A percentile compares a stretch with the other conserved stretches of the same genome.
Conservation (phyloP, 35 echinoderm and acorn worm genomes). For the Heliocidaris erythrogramma region DNA sequence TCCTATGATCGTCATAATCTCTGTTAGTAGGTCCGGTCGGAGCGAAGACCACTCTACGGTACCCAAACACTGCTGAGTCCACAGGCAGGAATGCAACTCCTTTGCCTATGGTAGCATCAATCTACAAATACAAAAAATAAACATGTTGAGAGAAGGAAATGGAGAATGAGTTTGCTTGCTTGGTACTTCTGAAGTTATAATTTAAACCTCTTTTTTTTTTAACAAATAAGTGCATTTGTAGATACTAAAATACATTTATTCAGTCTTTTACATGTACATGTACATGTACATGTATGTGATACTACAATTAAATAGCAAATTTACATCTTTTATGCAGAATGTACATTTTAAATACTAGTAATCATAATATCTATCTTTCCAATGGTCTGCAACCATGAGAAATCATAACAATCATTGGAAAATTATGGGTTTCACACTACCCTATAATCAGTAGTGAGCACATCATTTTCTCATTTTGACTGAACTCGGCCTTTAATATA, state of each 20-base stretch:
- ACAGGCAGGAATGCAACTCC: slow-evolving; percentile 26
- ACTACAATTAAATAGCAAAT: background rate
- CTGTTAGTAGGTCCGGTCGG: slow-evolving; percentile 89
- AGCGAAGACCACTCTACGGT: slow-evolving; percentile 66
- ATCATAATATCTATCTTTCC: no score
- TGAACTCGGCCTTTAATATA: no score
- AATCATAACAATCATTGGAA: no score
- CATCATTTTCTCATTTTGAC: no score
- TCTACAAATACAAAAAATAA: slow-evolving; percentile 7
- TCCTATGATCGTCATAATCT: slow-evolving; percentile 91
- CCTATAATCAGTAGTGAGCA: no score
- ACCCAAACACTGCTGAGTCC: background rate
- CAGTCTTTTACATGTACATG: background rate
- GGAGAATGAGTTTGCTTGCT: background rate
- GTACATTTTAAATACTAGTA: no score
- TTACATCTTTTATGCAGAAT: no score
- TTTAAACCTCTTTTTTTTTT: background rate
- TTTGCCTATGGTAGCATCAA: slow-evolving; percentile 63
- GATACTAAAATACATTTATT: background rate
- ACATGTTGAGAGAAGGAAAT: background rate
- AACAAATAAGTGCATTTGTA: background rate
- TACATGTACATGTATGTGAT: background rate
- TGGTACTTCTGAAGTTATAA: background rate
- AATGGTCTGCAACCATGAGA: no score
- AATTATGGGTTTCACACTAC: no score